phyloP scores from a whole-genome alignment of 1,140 invertebrate species.

The Brachionus angularis region DNA sequence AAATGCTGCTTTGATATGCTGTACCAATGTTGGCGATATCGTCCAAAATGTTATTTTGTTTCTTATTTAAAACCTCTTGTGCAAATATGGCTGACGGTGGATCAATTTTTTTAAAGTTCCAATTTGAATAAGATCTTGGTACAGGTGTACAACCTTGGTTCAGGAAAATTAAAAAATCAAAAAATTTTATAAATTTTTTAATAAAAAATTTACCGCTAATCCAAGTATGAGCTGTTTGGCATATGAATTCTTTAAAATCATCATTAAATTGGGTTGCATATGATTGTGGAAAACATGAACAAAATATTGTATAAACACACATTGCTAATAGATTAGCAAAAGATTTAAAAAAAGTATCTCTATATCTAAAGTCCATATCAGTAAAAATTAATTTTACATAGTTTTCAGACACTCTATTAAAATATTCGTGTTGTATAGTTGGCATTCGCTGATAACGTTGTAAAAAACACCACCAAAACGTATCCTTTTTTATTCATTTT shows the following conservation, averaged over 20 bases:
- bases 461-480: constrained; percentile 33
- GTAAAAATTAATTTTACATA: constrained; percentile 28
- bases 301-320: constrained; percentile 27
- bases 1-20: not conserved
- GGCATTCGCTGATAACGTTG: constrained; percentile 22
- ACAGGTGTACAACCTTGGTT: constrained; percentile 15
- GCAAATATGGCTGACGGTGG: constrained; percentile 25
- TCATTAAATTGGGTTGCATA: constrained; percentile 22
- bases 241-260: constrained; percentile 28
- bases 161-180: not conserved
- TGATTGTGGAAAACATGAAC: constrained; percentile 27
- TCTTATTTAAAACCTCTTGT: constrained; percentile 16
- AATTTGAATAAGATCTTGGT: constrained; percentile 10
- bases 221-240: constrained; percentile 16
- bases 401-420: constrained; percentile 22
- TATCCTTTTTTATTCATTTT: too few species aligned
- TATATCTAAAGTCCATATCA: not conserved
- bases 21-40: constrained; percentile 1
- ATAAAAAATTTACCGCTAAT: constrained; percentile 26
- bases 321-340: constrained; percentile 18
- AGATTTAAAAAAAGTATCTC: constrained; percentile 22
- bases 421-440: constrained; percentile 19
- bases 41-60: constrained; percentile 25
- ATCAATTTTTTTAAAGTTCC: constrained; percentile 23
- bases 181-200: not conserved